Evolutionary conservation across 1,140 invertebrate species (phyloP).

Genomic region (Gonioctena quinquepunctata): DNA sequence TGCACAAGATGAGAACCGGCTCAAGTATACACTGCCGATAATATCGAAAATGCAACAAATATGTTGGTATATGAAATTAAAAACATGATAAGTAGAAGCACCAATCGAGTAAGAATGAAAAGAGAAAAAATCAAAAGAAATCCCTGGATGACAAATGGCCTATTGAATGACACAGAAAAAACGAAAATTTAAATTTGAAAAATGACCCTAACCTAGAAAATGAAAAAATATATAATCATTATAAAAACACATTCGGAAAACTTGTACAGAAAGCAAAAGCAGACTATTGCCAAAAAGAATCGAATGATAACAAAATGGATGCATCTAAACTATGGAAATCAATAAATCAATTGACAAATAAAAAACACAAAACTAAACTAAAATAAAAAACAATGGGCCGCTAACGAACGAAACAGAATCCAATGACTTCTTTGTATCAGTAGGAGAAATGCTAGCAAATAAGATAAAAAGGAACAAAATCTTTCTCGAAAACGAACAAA

Average conservation of each 20-base stretch:
- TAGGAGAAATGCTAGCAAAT: too few species aligned
- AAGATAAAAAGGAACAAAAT: too few species aligned
- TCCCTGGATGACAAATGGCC: not conserved
- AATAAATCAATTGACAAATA: slow-evolving; percentile 1
- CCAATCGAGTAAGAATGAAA: not conserved
- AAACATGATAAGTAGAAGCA: not conserved
- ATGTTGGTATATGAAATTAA: not conserved
- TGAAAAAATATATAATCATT: not conserved
- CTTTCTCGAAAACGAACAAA: too few species aligned
- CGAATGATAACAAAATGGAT: not conserved
- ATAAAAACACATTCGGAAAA: not conserved
- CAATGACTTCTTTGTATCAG: too few species aligned
- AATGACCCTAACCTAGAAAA: not conserved
- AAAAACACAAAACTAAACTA: not conserved
- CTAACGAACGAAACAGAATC: too few species aligned
- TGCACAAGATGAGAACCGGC: not conserved
- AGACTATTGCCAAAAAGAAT: slow-evolving; percentile 2
- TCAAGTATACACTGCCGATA: not conserved
- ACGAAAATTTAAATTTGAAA: not conserved
- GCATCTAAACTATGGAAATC: not conserved
- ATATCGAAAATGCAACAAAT: not conserved
- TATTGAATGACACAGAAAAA: not conserved
- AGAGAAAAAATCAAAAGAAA: not conserved
- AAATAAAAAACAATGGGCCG: too few species aligned
- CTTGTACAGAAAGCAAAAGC: not conserved